A percentile compares a stretch with the other conserved stretches of the same genome.
phyloP scores from a whole-genome alignment of 2,888 invertebrate species.

The Drosophila helvetica region DNA sequence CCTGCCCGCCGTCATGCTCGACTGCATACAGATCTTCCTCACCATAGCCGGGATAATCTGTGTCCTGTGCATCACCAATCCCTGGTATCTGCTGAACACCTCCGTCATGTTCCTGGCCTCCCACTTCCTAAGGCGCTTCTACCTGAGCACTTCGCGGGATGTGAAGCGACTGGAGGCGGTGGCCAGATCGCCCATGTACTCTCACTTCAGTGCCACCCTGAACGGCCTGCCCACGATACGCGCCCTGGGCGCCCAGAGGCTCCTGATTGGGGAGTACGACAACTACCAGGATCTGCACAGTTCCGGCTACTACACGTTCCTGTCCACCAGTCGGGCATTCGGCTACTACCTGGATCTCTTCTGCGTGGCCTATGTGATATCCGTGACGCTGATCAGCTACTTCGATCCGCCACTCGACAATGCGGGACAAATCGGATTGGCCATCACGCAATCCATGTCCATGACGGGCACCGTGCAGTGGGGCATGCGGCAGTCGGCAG shows the following conservation, averaged over 20 bases:
- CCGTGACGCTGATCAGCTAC: conserved; percentile 94
- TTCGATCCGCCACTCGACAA: conserved; percentile 86
- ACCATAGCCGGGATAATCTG: conserved; percentile 91
- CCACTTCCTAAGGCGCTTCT: conserved; percentile 89
- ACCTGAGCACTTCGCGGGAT: conserved; percentile 91
- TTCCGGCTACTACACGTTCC: conserved; percentile 95
- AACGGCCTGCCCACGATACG: conserved; percentile 96
- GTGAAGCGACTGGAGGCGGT: conserved; percentile 92
- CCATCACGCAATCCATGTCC: conserved; percentile 90
- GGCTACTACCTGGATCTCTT: conserved; percentile 96
- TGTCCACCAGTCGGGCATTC: conserved; percentile 95
- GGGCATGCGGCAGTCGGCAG: conserved; percentile 96
- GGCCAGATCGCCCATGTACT: conserved; percentile 96
- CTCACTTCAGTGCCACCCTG: conserved; percentile 94
- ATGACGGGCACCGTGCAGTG: conserved; percentile 89
- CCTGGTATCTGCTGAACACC: conserved; percentile 89
- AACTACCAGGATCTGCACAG: conserved; percentile 93
- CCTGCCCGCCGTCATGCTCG: conserved; percentile 82
- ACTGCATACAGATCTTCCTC: conserved; percentile 89
- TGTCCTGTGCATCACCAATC: conserved; percentile 91
- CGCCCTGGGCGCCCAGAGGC: conserved; percentile 92
- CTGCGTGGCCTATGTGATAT: conserved; percentile 92
- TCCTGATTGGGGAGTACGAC: conserved; percentile 91
- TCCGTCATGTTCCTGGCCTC: conserved; percentile 88
- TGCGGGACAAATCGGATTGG: conserved; percentile 90